phyloP scores from a whole-genome alignment of 2,888 invertebrate genomes.

The Aquatica leii region DNA sequence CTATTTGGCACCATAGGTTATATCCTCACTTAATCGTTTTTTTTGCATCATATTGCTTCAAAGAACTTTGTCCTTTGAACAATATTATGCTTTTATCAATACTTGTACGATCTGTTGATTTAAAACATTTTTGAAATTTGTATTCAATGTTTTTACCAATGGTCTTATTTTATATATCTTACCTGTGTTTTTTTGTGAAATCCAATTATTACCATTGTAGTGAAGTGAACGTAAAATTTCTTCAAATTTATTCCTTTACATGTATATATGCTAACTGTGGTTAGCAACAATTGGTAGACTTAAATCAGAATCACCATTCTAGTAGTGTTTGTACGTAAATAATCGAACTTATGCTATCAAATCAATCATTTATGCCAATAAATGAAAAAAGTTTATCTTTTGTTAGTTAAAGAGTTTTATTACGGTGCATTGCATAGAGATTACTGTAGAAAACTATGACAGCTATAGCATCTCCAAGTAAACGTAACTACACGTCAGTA shows the following conservation, averaged over 20 bases:
- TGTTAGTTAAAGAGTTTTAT: constrained; percentile 9
- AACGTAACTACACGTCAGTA: constrained; percentile 19
- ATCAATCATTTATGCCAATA: too few species aligned
- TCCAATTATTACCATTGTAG: background rate
- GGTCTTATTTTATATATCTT: background rate
- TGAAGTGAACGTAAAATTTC: constrained; percentile 23
- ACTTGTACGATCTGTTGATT: constrained; percentile 1
- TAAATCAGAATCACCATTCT: too few species aligned
- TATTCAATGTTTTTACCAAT: constrained; percentile 4
- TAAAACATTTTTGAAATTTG: constrained; percentile 5
- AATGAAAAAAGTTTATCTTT: too few species aligned
- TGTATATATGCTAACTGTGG: too few species aligned
- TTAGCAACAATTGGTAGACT: constrained; percentile 7
- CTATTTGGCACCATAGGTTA: constrained; percentile 1
- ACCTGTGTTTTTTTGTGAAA: too few species aligned
- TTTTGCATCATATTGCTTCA: background rate
- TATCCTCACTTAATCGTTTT: background rate
- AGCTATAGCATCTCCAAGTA: constrained; percentile 22
- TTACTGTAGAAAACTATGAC: constrained; percentile 28
- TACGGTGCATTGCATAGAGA: constrained; percentile 26
- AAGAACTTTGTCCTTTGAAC: constrained; percentile 16
- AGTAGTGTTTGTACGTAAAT: too few species aligned
- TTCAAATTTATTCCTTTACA: constrained; percentile 17
- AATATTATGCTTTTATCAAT: constrained; percentile 15
- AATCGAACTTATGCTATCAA: too few species aligned